These are phyloP conservation scores for Dasyurus viverrinus DNA, from an alignment of 2,113 vertebrate species.

Conservation along the genomic window DNA sequence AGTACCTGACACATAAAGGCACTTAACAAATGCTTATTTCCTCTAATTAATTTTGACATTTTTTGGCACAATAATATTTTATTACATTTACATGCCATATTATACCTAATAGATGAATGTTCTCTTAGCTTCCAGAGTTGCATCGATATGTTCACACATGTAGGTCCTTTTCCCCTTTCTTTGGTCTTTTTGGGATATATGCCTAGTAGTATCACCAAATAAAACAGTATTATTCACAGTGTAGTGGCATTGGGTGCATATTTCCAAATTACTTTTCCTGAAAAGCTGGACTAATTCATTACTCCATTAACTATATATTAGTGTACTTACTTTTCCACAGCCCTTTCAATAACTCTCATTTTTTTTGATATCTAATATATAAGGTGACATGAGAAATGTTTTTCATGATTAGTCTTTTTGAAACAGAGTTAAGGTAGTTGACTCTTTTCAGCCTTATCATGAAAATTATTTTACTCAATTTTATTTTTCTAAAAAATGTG, in stretches of 20 bases:
- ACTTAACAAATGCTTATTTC: not conserved
- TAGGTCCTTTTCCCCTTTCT: not conserved
- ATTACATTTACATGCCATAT: not conserved
- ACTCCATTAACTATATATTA: not conserved
- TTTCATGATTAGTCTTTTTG: not conserved
- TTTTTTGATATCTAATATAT: not conserved
- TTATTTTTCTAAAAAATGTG: not conserved
- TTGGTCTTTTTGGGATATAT: not conserved
- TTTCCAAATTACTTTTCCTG: not conserved
- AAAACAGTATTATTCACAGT: not conserved
- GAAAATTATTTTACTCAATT: not conserved
- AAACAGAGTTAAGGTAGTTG: not conserved
- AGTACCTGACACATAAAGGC: not conserved
- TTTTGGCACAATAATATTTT: not conserved
- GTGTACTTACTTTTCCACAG: not conserved
- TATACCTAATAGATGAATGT: not conserved
- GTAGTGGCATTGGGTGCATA: not conserved
- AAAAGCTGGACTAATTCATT: not conserved
- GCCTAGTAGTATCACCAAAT: not conserved
- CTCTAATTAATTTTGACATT: not conserved
- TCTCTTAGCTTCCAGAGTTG: not conserved
- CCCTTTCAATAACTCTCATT: not conserved
- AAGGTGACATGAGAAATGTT: not conserved
- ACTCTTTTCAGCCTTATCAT: not conserved
- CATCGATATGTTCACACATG: not conserved